phyloP scores from a whole-genome alignment of 2,888 invertebrate species.

The Idaea straminata region DNA sequence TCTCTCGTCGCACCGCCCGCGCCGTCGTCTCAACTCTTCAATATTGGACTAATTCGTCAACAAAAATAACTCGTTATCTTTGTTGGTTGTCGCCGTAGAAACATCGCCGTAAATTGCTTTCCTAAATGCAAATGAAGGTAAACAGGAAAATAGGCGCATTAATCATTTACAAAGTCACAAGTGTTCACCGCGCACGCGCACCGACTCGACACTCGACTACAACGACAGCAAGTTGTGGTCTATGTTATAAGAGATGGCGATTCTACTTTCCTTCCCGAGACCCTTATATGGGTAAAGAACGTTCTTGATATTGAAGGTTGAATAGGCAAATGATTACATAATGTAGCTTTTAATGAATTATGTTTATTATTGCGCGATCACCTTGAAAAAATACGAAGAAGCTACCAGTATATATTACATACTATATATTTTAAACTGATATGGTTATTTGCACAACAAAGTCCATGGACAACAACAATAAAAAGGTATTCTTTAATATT shows the following conservation, averaged over 20 bases:
- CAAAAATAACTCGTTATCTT: constrained; percentile 19
- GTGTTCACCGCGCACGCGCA: constrained; percentile 27
- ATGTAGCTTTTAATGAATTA: too few species aligned
- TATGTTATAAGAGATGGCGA: neutral
- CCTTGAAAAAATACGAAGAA: too few species aligned
- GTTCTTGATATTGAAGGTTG: too few species aligned
- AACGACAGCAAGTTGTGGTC: neutral
- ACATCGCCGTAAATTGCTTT: constrained; percentile 50
- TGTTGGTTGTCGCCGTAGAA: constrained; percentile 29
- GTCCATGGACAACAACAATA: too few species aligned
- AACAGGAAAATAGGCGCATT: constrained; percentile 55
- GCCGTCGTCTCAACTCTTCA: neutral
- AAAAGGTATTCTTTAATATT: too few species aligned
- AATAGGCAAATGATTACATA: too few species aligned
- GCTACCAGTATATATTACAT: too few species aligned
- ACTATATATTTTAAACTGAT: too few species aligned
- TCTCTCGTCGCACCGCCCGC: neutral
- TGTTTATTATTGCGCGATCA: too few species aligned
- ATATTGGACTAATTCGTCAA: constrained; percentile 13
- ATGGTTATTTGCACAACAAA: too few species aligned
- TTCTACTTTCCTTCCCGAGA: neutral
- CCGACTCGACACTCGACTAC: neutral
- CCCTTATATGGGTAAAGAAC: too few species aligned
- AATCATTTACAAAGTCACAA: constrained; percentile 55
- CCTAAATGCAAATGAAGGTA: constrained; percentile 61